phyloP scores from a whole-genome alignment of 2,113 vertebrate species.

The Synodontis membranacea region DNA sequence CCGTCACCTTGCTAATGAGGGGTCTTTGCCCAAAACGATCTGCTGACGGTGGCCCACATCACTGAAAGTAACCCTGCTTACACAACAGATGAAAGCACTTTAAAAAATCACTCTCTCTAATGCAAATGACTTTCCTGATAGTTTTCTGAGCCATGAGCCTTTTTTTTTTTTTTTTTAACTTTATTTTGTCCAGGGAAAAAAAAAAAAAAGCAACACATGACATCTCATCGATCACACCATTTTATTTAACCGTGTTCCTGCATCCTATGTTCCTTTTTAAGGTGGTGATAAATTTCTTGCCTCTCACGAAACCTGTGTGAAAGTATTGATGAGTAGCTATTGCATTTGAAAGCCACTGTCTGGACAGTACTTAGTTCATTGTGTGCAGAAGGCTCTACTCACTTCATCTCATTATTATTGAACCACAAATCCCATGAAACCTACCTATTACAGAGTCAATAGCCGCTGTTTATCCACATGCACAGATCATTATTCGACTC shows the following conservation, averaged over 20 bases:
- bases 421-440: conserved; percentile 61
- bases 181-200: conserved; percentile 34
- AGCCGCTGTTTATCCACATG: conserved; percentile 58
- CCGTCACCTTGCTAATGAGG: conserved; percentile 57
- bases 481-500: conserved; percentile 56
- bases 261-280: conserved; percentile 23
- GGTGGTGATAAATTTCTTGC: conserved; percentile 44
- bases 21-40: conserved; percentile 55
- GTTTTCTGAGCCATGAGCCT: conserved; percentile 31
- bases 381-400: conserved; percentile 54
- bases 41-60: conserved; percentile 45
- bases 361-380: conserved; percentile 53
- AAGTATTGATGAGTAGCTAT: conserved; percentile 46
- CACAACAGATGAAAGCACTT: conserved; percentile 58
- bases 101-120: conserved; percentile 56
- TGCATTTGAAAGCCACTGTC: conserved; percentile 46
- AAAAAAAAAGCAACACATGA: conserved; percentile 8
- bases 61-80: conserved; percentile 54
- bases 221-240: conserved; percentile 24
- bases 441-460: conserved; percentile 62
- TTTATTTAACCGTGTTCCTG: conserved; percentile 34
- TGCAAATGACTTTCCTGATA: conserved; percentile 53
- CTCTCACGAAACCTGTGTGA: conserved; percentile 41
- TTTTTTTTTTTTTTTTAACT: conserved; percentile 41
- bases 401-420: conserved; percentile 61